Evolutionary conservation across 2,113 vertebrate species (phyloP).

Genomic region (Neopipo cinnamomea): DNA sequence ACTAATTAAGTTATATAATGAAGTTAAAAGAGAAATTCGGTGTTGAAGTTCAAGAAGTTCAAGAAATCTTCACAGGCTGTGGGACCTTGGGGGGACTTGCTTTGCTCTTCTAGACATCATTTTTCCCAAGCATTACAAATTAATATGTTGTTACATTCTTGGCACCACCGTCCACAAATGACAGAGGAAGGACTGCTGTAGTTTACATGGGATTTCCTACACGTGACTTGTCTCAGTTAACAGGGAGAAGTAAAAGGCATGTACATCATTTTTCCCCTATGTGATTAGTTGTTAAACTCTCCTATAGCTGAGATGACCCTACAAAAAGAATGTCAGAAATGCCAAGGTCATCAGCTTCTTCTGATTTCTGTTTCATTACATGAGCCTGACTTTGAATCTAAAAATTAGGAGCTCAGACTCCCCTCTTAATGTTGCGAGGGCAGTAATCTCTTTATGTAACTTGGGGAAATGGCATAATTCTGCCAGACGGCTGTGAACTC

Average conservation of each 20-base stretch:
- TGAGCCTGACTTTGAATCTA: not conserved
- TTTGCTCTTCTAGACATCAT: not conserved
- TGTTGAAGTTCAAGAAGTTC: not conserved
- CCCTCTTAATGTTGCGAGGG: not conserved
- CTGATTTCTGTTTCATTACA: not conserved
- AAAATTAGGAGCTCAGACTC: conserved; percentile 36
- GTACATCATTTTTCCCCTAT: not conserved
- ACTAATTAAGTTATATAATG: not conserved
- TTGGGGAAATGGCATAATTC: not conserved
- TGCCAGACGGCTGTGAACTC: not conserved
- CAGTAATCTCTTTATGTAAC: conserved; percentile 51
- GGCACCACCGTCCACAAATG: not conserved
- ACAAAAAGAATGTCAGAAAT: not conserved
- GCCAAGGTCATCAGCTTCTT: not conserved
- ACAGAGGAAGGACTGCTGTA: not conserved
- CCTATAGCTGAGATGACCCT: not conserved
- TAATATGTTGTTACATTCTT: not conserved
- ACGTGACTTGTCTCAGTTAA: not conserved
- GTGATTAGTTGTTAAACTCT: not conserved
- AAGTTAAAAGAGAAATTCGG: not conserved
- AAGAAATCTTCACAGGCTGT: not conserved
- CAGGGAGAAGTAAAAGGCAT: not conserved
- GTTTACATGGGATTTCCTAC: not conserved
- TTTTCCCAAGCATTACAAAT: not conserved
- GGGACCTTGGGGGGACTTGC: not conserved